Percentiles rank a stretch among this genome's conserved stretches.
phyloP scores from a whole-genome alignment of 2,797 vertebrate genomes.

The Epinephelus awoara region DNA sequence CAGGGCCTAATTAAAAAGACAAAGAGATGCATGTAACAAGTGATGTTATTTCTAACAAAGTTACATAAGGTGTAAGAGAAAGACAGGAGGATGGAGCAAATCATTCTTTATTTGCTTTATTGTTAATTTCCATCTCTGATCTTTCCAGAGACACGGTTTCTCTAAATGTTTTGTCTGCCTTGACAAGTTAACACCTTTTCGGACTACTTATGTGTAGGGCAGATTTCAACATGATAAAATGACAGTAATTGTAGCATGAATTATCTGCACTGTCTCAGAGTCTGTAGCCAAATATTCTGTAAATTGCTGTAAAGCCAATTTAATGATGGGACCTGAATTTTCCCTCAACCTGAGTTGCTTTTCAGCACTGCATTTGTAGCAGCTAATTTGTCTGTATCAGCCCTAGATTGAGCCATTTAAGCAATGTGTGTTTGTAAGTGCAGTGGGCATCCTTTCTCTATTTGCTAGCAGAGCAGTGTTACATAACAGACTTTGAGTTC shows the following conservation, averaged over 20 bases:
- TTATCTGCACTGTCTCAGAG: neutral
- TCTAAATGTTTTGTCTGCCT: neutral
- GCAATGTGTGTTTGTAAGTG: conserved; percentile 2
- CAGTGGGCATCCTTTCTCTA: conserved; percentile 1
- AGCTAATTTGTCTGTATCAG: conserved; percentile 5
- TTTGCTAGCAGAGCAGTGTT: conserved; percentile 10
- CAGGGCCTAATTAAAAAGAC: conserved; percentile 5
- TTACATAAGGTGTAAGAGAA: neutral
- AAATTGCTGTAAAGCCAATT: neutral
- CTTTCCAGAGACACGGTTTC: neutral
- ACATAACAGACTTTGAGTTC: conserved; percentile 16
- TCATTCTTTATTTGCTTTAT: neutral
- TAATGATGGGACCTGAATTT: neutral
- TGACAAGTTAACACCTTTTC: conserved; percentile 1
- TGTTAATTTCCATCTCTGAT: neutral
- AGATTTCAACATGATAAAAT: neutral
- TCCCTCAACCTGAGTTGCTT: conserved; percentile 16
- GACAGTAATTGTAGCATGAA: neutral
- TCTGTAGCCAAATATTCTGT: neutral
- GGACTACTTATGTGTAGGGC: neutral
- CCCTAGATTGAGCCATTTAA: conserved; percentile 14
- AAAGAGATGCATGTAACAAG: conserved; percentile 1
- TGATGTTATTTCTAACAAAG: conserved; percentile 10
- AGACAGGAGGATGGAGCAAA: conserved; percentile 2
- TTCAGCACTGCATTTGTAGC: conserved; percentile 3